Evolutionary conservation across 30 jellyfish, hydroid and myxozoan genomes (phyloP).

Genomic region (Mastigias papua): DNA sequence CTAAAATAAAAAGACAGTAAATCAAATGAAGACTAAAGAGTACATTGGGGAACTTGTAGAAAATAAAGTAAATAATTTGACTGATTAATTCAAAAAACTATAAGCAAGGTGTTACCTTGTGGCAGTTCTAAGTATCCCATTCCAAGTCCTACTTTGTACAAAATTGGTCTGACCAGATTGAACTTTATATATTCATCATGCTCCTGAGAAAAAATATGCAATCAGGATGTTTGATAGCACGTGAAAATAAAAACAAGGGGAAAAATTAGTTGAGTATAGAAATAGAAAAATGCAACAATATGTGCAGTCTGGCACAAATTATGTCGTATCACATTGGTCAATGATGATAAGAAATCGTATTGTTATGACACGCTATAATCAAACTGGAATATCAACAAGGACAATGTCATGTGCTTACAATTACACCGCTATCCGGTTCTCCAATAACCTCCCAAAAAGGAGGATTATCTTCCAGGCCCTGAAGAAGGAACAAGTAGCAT

Average conservation of each 20-base stretch:
- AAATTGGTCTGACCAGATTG: conserved; percentile 76
- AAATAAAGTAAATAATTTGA: neutral
- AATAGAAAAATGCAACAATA: too few species aligned
- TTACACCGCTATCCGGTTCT: conserved; percentile 60
- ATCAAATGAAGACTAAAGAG: neutral
- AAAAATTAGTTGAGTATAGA: too few species aligned
- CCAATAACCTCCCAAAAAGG: conserved; percentile 79
- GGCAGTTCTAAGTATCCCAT: conserved; percentile 99
- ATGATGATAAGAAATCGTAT: too few species aligned
- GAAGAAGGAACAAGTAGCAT: neutral
- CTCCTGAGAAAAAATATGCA: conserved; percentile 79
- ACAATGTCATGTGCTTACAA: conserved; percentile 48
- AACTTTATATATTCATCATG: conserved; percentile 79
- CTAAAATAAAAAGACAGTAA: conserved; percentile 34
- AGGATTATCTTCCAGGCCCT: conserved; percentile 75
- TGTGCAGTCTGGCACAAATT: too few species aligned
- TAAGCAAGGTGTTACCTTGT: conserved; percentile 91
- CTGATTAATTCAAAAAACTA: neutral
- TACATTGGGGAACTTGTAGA: neutral
- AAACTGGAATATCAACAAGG: too few species aligned
- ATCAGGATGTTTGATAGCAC: too few species aligned
- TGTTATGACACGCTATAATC: too few species aligned
- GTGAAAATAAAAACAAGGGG: too few species aligned
- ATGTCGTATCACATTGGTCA: too few species aligned
- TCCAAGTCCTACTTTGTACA: conserved; percentile 97